Evolutionary conservation across 2,113 vertebrate genomes (phyloP).

Genomic region (Crotalus tigris): DNA sequence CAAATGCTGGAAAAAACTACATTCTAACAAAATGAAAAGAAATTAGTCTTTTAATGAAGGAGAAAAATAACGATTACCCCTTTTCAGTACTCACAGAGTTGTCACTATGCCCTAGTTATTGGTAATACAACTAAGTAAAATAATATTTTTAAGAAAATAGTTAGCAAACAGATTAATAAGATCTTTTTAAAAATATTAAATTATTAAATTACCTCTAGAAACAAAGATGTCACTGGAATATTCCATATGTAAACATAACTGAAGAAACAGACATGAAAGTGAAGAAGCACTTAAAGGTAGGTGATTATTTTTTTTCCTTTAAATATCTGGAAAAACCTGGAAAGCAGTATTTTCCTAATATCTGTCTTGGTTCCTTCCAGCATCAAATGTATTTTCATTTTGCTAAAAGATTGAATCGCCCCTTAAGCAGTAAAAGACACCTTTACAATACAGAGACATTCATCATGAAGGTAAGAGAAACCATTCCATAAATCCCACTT

Average conservation of each 20-base stretch:
- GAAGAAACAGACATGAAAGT: slow-evolving; percentile 48
- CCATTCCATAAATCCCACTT: background rate
- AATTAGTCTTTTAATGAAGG: background rate
- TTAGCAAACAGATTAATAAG: background rate
- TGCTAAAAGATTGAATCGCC: slow-evolving; percentile 15
- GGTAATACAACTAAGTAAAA: background rate
- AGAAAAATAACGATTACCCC: background rate
- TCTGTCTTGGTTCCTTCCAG: slow-evolving; percentile 15
- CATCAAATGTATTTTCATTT: slow-evolving; percentile 41
- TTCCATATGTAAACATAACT: slow-evolving; percentile 51
- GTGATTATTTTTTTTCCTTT: background rate
- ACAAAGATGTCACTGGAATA: slow-evolving; percentile 38
- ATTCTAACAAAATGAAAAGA: background rate
- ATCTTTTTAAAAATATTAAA: background rate
- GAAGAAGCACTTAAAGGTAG: slow-evolving; percentile 60
- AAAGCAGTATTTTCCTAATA: background rate
- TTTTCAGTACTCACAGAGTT: too few species aligned
- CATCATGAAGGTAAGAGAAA: slow-evolving; percentile 27
- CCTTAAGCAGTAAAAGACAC: slow-evolving; percentile 1
- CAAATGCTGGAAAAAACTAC: background rate
- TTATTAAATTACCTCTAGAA: slow-evolving; percentile 36
- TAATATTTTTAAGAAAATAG: background rate
- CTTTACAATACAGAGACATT: slow-evolving; percentile 9
- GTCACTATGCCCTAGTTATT: background rate
- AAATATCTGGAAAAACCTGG: background rate